Evolutionary conservation across 1,140 invertebrate genomes (phyloP), one percentile per base, ranked within the genome.

Genomic region (Zaprionus vittiger): DNA sequence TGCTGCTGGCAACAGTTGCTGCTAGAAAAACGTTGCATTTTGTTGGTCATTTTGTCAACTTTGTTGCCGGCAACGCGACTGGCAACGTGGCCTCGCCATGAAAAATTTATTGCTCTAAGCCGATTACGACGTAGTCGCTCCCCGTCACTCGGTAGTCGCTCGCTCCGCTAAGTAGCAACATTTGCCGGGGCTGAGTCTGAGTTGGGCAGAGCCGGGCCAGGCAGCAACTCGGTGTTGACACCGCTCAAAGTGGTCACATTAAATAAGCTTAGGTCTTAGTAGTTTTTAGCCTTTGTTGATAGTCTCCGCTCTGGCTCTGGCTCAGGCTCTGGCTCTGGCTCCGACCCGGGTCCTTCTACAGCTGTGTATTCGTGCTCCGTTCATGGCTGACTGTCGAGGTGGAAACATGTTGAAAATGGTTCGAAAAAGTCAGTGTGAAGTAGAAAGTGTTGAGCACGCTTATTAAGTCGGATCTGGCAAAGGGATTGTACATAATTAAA

Each of bases 191-290:
- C 34, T 12, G 57, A 22, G n/a, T 38, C n/a, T 9, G 12, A n/a
- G 37, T 11, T 20, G 61, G 17, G 52, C 56, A 52, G 26, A 47
- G 34, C 31, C 20, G 31, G 22, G 44, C n/a, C n/a, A 38, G 15
- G 60, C 60, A 60, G 68, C 44, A 65, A 62, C 62, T 56, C 63
- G 41, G 67, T 85, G 80, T 89, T 77, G 78, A 81, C 84, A 81
- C 76, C 81, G 70, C 73, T 82, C 85, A 80, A 85, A 90, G 85
- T 85, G 85, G 81, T 81, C 76, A 85, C 85, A 90, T 90, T 90
- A 90, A 90, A 79, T 90, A 90, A 90, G 85, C 85, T 90, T 90
- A 90, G 81, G 84, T 90, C 81, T 90, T 90, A 77, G 68, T 76
- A 85, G 79, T 81, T 83, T 81, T 84, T 73, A 81, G 73, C 81